Percentiles rank a stretch among this genome's conserved stretches.
Conservation (phyloP, 2,797 vertebrate species). For the Pangasius macronema region DNA sequence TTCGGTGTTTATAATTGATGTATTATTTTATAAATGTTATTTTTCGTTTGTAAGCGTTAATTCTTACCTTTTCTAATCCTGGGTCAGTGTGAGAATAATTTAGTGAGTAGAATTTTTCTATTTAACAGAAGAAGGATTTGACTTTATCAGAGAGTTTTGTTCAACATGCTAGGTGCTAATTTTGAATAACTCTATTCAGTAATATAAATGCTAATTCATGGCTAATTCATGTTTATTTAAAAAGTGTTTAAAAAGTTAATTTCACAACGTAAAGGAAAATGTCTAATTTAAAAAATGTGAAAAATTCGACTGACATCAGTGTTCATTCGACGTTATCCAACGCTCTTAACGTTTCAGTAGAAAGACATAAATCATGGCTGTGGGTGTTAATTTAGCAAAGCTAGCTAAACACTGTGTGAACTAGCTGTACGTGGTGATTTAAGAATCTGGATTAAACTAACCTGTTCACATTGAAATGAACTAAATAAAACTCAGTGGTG, state of each 20-base stretch:
- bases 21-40: no score
- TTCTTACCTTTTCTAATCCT: neutral
- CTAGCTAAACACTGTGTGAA: neutral
- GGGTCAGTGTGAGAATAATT: neutral
- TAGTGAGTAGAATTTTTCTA: neutral
- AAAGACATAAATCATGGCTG: neutral
- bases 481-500: neutral
- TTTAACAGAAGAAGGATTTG: neutral
- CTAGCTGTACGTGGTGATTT: neutral
- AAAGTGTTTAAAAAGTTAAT: neutral
- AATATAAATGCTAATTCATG: neutral
- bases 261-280: neutral
- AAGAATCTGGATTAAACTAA: neutral
- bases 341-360: neutral
- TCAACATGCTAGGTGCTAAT: neutral
- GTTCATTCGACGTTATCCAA: neutral
- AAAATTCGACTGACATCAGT: neutral
- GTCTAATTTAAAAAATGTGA: neutral
- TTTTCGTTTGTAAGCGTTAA: neutral
- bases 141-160: neutral
- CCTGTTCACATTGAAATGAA: neutral
- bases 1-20: neutral
- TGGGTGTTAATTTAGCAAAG: neutral
- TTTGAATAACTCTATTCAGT: neutral
- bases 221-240: neutral